phyloP scores from a whole-genome alignment of 2,113 vertebrate genomes.

The Embiotoca jacksoni region DNA sequence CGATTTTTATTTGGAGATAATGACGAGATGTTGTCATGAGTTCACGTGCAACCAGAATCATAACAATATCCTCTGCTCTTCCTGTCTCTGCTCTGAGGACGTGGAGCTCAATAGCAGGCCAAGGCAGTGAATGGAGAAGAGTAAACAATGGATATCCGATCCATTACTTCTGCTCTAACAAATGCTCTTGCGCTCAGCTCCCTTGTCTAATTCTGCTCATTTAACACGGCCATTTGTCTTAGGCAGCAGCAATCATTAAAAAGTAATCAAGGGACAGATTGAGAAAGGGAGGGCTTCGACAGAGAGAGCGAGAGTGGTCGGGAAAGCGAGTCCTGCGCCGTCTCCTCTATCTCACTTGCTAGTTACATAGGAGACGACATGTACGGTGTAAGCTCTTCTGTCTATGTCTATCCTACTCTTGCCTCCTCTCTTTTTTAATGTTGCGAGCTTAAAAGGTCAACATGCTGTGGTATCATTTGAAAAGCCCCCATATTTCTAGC shows the following conservation, averaged over 20 bases:
- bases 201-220: conserved; percentile 86
- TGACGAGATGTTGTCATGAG: background rate
- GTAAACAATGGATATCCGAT: conserved; percentile 80
- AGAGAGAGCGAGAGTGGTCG: conserved; percentile 34
- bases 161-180: conserved; percentile 83
- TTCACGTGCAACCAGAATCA: background rate
- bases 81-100: conserved; percentile 28
- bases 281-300: conserved; percentile 69
- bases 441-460: conserved; percentile 63
- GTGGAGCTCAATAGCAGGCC: conserved; percentile 58
- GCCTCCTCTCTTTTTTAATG: conserved; percentile 33
- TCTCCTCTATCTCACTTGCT: conserved; percentile 72
- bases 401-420: conserved; percentile 20
- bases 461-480: conserved; percentile 5
- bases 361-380: conserved; percentile 61
- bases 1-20: no score
- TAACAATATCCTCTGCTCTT: conserved; percentile 1
- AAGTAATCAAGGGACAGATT: conserved; percentile 85
- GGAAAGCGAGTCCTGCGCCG: conserved; percentile 42
- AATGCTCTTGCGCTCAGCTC: conserved; percentile 77
- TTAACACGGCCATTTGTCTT: conserved; percentile 87
- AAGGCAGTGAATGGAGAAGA: conserved; percentile 55
- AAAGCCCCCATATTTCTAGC: conserved; percentile 30
- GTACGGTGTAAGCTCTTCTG: conserved; percentile 18
- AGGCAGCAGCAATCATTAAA: conserved; percentile 88